phyloP scores from a whole-genome alignment of 2,888 invertebrate species.

The Drosophila subsilvestris region DNA sequence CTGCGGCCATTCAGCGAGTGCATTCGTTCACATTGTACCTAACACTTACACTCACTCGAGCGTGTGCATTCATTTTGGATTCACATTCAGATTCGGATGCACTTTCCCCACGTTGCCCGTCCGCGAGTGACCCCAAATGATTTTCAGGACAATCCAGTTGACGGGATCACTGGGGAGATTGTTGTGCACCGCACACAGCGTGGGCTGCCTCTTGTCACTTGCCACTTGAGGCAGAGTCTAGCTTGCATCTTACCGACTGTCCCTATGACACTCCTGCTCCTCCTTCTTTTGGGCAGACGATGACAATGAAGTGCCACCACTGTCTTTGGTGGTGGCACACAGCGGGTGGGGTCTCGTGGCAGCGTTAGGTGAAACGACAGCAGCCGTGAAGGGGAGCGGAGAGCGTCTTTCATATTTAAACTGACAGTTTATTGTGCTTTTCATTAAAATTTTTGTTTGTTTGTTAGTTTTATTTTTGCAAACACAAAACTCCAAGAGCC shows the following conservation, averaged over 20 bases:
- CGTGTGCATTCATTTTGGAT: conserved; percentile 41
- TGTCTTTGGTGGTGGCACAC: conserved; percentile 1
- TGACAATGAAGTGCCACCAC: conserved; percentile 19
- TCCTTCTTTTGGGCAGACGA: neutral
- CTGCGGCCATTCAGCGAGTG: conserved; percentile 16
- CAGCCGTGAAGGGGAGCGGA: conserved; percentile 7
- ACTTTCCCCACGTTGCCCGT: conserved; percentile 24
- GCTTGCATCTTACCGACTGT: neutral
- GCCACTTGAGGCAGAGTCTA: neutral
- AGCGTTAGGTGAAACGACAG: conserved; percentile 5
- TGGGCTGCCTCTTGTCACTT: neutral
- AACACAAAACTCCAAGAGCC: conserved; percentile 53
- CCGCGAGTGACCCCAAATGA: conserved; percentile 45
- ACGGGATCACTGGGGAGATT: conserved; percentile 1
- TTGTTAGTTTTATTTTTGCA: conserved; percentile 70
- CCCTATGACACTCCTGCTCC: neutral
- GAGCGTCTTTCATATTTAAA: conserved; percentile 74
- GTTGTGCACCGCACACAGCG: neutral
- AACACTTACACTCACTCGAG: conserved; percentile 18
- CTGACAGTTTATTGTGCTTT: conserved; percentile 79
- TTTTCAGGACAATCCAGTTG: conserved; percentile 31
- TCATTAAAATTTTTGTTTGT: conserved; percentile 68
- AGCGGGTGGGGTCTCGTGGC: neutral
- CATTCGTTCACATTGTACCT: conserved; percentile 16
- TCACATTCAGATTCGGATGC: neutral